phyloP scores from a whole-genome alignment of 2,113 vertebrate genomes.

The Zosterops japonicus region DNA sequence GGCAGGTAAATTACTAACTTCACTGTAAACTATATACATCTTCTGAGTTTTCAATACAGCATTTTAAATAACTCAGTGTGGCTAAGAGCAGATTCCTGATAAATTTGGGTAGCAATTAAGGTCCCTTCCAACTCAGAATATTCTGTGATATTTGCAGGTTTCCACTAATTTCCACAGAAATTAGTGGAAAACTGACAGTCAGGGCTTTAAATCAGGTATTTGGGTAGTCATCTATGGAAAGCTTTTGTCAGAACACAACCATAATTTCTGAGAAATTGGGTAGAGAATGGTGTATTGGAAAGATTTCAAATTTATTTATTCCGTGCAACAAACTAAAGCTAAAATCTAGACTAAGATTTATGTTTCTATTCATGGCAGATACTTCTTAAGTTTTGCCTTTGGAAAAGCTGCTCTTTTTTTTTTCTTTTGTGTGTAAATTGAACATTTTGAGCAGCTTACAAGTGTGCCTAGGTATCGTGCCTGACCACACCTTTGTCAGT shows the following conservation, averaged over 20 bases:
- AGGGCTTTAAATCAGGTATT: background rate
- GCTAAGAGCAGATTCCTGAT: background rate
- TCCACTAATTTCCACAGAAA: too few relatives aligned
- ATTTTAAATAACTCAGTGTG: background rate
- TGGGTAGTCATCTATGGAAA: background rate
- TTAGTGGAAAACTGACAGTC: background rate
- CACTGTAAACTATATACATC: background rate
- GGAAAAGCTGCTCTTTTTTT: background rate
- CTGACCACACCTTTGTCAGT: fast-evolving
- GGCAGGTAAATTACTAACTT: background rate
- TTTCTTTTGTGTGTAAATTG: background rate
- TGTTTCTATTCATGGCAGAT: background rate
- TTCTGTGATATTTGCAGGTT: background rate
- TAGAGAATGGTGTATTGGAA: background rate
- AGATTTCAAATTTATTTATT: background rate
- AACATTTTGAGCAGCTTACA: background rate
- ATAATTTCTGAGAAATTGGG: background rate
- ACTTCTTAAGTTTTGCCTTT: background rate
- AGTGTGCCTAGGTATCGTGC: background rate
- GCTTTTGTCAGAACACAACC: background rate
- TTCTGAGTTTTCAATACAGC: background rate
- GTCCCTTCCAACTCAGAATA: background rate
- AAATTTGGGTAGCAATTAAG: background rate
- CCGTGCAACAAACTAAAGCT: background rate
- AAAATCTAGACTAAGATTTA: background rate